Evolutionary conservation across 2,888 invertebrate species (phyloP).

Genomic region (Lissocephala sabroskyi): DNA sequence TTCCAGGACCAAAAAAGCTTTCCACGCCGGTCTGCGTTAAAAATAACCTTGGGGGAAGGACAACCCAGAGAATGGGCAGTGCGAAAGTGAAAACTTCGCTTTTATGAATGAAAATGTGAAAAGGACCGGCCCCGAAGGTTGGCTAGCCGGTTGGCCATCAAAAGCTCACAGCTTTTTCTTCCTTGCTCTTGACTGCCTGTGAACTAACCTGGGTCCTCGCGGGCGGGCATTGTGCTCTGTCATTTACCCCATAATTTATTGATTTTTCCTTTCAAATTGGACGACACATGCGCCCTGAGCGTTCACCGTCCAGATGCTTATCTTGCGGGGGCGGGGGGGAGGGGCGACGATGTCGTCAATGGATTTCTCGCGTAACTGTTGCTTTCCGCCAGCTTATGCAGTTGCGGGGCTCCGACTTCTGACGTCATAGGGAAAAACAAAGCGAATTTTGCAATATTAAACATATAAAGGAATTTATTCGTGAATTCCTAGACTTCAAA

Average conservation of each 20-base stretch:
- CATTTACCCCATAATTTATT: conserved; percentile 61
- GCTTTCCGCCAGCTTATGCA: conserved; percentile 1
- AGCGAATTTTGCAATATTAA: neutral
- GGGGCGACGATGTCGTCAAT: neutral
- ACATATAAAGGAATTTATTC: no score
- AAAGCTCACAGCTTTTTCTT: neutral
- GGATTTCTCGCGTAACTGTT: conserved; percentile 10
- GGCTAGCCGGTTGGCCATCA: no score
- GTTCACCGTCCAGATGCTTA: conserved; percentile 15
- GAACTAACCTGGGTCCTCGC: no score
- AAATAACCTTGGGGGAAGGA: conserved; percentile 56
- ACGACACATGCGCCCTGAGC: conserved; percentile 54
- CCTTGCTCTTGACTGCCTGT: conserved; percentile 68
- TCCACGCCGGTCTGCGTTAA: conserved; percentile 33
- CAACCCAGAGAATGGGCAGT: conserved; percentile 4
- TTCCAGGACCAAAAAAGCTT: conserved; percentile 12
- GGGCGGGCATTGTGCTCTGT: neutral
- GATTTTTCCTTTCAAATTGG: conserved; percentile 40
- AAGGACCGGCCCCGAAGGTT: neutral
- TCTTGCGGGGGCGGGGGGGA: conserved; percentile 13
- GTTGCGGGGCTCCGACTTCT: neutral
- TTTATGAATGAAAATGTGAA: conserved; percentile 54
- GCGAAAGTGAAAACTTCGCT: conserved; percentile 38
- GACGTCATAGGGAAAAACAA: conserved; percentile 8
- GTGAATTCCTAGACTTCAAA: no score